Evolutionary conservation across 2,797 vertebrate species (phyloP).

Genomic region (Coccyzus lansbergi): DNA sequence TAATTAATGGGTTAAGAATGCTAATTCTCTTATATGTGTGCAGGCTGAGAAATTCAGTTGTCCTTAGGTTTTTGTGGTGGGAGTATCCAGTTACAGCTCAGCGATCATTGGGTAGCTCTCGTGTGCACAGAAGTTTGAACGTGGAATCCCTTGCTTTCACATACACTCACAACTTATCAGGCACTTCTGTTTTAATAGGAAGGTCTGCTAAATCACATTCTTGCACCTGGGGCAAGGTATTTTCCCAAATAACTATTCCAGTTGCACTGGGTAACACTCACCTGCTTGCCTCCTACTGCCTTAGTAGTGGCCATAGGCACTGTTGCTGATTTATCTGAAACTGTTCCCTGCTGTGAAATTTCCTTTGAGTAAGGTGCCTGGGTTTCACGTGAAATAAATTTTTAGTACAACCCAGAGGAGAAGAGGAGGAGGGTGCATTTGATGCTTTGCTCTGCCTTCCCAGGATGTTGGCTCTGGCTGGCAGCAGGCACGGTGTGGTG

Average conservation of each 20-base stretch:
- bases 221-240: background rate
- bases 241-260: background rate
- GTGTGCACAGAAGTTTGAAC: slow-evolving; percentile 33
- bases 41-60: slow-evolving; percentile 66
- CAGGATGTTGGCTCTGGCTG: background rate
- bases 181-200: background rate
- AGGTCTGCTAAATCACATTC: background rate
- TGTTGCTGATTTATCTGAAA: background rate
- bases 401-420: background rate
- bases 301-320: background rate
- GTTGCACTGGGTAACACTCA: background rate
- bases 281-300: background rate
- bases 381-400: background rate
- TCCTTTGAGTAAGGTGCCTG: background rate
- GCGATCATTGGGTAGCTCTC: slow-evolving; percentile 24
- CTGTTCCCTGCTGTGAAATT: background rate
- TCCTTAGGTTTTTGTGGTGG: slow-evolving; percentile 70
- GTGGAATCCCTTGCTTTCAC: background rate
- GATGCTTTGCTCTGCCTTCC: background rate
- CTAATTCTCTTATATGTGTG: slow-evolving; percentile 13
- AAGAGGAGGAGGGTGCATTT: background rate
- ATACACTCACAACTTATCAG: background rate
- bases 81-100: slow-evolving; percentile 68
- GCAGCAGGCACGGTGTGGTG: background rate
- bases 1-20: slow-evolving; percentile 50